Conservation (phyloP, 2,797 vertebrate species). For the Caiman crocodilus region DNA sequence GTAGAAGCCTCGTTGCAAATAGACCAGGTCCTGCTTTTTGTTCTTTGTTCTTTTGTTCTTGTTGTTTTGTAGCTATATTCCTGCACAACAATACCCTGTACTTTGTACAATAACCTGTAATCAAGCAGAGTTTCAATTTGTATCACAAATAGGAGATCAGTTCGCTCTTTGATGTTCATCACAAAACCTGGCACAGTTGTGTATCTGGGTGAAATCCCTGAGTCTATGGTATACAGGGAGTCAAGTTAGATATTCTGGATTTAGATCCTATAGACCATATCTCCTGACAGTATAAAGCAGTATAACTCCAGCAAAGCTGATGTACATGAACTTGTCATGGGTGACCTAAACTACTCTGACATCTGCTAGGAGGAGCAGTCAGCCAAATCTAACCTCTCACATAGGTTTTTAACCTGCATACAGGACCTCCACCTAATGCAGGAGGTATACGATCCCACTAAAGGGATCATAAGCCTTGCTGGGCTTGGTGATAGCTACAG, state of each 20-base stretch:
- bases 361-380: too few species aligned
- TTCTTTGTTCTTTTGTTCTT: slow-evolving; percentile 27
- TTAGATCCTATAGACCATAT: background rate
- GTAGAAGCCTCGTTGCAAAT: background rate
- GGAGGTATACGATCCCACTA: too few species aligned
- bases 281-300: background rate
- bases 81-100: background rate
- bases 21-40: background rate
- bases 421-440: too few species aligned
- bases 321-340: background rate
- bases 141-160: background rate
- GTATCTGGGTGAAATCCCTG: background rate
- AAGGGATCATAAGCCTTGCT: too few species aligned
- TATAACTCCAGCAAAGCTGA: background rate
- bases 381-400: too few species aligned
- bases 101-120: background rate
- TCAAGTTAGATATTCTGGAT: background rate
- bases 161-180: background rate
- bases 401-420: too few species aligned
- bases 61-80: slow-evolving; percentile 2
- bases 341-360: too few species aligned
- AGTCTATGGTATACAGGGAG: background rate
- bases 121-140: background rate
- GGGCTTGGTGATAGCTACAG: too few species aligned
- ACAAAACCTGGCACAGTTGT: background rate